Conservation (phyloP, 2,888 invertebrate species). For the Leptinotarsa peninsularis region DNA sequence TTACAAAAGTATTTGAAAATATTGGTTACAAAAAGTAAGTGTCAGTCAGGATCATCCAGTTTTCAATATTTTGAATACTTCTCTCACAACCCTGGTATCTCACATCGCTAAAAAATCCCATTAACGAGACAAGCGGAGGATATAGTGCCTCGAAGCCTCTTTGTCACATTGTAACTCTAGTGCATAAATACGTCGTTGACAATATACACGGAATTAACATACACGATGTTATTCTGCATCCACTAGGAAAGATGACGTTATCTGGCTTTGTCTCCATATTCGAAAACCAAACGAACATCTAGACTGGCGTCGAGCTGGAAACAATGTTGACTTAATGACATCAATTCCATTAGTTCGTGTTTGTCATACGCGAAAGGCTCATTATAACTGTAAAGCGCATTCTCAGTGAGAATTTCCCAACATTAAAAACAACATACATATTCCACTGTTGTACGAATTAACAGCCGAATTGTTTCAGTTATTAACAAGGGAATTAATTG, state of each 20-base stretch:
- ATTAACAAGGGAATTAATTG: background rate
- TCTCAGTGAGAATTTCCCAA: background rate
- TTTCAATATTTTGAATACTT: too few species aligned
- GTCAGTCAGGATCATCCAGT: too few species aligned
- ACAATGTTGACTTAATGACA: conserved; percentile 12
- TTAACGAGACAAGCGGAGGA: conserved; percentile 5
- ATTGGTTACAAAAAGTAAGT: too few species aligned
- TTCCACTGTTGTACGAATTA: background rate
- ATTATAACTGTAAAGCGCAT: conserved; percentile 6
- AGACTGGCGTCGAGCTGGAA: conserved; percentile 1
- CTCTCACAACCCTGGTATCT: too few species aligned
- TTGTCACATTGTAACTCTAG: conserved; percentile 16
- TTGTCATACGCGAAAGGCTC: background rate
- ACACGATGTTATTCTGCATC: conserved; percentile 5
- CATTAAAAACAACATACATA: conserved; percentile 5
- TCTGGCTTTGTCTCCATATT: conserved; percentile 11
- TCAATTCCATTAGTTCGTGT: background rate
- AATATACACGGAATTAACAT: conserved; percentile 1
- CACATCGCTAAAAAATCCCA: background rate
- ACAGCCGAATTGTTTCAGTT: background rate
- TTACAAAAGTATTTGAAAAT: too few species aligned
- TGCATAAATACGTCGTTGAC: conserved; percentile 10
- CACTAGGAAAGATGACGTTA: conserved; percentile 9
- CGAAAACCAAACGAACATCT: conserved; percentile 6
- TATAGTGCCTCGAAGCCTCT: background rate